Conservation (phyloP, 2,888 invertebrate genomes). For the Leptinotarsa juncta region DNA sequence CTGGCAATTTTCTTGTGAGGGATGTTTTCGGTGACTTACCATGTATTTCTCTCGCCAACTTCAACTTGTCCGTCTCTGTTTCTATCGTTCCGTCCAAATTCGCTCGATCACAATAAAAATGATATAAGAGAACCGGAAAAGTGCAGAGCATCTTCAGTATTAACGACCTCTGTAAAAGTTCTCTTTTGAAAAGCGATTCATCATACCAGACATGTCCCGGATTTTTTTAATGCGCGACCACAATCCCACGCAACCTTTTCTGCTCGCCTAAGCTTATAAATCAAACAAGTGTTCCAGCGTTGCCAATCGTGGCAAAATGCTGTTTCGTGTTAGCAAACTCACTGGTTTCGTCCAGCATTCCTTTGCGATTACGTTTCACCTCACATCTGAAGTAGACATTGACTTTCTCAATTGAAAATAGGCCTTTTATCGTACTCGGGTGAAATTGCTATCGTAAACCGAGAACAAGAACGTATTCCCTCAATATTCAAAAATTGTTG, state of each 20-base stretch:
- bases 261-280: conserved; percentile 1
- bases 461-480: no score
- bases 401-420: no score
- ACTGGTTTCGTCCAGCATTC: no score
- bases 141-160: conserved; percentile 33
- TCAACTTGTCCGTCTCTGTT: neutral
- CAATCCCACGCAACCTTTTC: neutral
- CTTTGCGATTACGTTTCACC: no score
- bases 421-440: no score
- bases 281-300: neutral
- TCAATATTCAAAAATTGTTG: no score
- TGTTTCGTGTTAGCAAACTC: no score
- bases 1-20: no score
- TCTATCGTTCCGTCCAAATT: neutral
- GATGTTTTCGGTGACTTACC: no score
- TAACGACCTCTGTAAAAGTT: conserved; percentile 29
- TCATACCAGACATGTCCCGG: conserved; percentile 6
- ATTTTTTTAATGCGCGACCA: neutral
- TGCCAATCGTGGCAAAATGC: neutral
- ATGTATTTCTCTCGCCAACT: no score
- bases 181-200: conserved; percentile 7
- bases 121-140: conserved; percentile 33
- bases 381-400: no score
- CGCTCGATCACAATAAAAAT: conserved; percentile 28
- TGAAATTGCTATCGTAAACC: no score